Conservation (phyloP, 2,797 vertebrate genomes). For the Lacerta bilineata region DNA sequence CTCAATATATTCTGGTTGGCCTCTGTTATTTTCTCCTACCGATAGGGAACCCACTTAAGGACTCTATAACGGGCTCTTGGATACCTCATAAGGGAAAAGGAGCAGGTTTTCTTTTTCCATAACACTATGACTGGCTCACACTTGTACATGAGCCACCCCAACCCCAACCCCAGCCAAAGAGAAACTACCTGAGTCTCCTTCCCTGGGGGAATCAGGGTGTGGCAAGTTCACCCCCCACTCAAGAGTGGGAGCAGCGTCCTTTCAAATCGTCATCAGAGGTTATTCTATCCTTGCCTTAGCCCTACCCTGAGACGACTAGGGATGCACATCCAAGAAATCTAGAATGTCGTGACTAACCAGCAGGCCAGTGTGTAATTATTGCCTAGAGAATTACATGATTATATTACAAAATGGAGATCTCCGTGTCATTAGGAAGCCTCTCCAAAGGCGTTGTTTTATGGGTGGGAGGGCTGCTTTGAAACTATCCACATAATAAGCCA, state of each 20-base stretch:
- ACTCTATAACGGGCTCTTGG: too few species aligned
- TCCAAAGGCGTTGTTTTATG: conserved; percentile 65
- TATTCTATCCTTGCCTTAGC: neutral
- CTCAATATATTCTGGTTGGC: too few species aligned
- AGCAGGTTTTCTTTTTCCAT: too few species aligned
- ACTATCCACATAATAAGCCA: conserved; percentile 54
- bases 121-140: too few species aligned
- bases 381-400: conserved; percentile 61
- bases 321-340: conserved; percentile 46
- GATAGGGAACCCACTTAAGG: too few species aligned
- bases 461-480: conserved; percentile 65
- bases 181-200: too few species aligned
- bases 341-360: conserved; percentile 50
- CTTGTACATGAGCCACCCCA: too few species aligned
- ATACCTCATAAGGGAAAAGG: too few species aligned
- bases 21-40: too few species aligned
- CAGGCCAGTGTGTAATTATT: conserved; percentile 65
- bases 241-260: neutral
- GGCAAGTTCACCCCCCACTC: too few species aligned
- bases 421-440: conserved; percentile 65
- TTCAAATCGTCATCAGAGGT: conserved; percentile 26
- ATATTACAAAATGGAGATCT: conserved; percentile 67
- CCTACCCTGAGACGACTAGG: neutral
- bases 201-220: too few species aligned
- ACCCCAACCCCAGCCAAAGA: too few species aligned